These are phyloP conservation scores for Tenthredo distinguenda DNA, from an alignment of 2,888 invertebrate genomes.

Conservation along the genomic window DNA sequence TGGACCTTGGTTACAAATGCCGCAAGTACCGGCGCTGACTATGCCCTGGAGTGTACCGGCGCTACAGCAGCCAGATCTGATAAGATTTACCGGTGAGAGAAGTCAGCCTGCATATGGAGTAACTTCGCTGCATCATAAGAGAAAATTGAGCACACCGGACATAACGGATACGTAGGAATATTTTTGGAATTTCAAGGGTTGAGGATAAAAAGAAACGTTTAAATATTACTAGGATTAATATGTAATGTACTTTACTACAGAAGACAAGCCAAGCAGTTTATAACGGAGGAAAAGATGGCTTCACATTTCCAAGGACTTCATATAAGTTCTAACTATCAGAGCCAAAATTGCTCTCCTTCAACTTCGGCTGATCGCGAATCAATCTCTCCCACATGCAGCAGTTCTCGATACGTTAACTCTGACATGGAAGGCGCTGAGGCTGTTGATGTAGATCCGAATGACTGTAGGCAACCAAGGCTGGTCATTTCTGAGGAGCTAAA, in stretches of 20 bases:
- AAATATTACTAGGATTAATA: conserved; percentile 33
- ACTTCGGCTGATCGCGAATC: conserved; percentile 59
- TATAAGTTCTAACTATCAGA: conserved; percentile 79
- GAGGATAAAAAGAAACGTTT: conserved; percentile 1
- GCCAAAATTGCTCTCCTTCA: conserved; percentile 61
- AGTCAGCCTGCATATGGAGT: conserved; percentile 56
- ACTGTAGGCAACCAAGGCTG: conserved; percentile 75
- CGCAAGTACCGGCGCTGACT: conserved; percentile 70
- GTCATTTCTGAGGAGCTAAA: conserved; percentile 87
- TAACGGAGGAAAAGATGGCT: conserved; percentile 92
- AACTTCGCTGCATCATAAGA: conserved; percentile 67
- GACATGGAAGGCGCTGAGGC: conserved; percentile 61
- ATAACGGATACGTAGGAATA: conserved; percentile 65
- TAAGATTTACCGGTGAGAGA: conserved; percentile 71
- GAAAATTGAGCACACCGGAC: conserved; percentile 70
- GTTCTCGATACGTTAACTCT: conserved; percentile 57
- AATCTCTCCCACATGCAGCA: conserved; percentile 64
- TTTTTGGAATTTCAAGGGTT: not conserved
- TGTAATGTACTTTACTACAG: conserved; percentile 58
- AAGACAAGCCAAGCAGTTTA: conserved; percentile 83
- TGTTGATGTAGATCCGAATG: conserved; percentile 62
- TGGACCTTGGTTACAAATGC: conserved; percentile 67
- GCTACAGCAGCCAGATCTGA: conserved; percentile 69
- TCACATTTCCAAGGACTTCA: conserved; percentile 88
- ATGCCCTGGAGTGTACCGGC: conserved; percentile 73